phyloP scores from a whole-genome alignment of 2,888 invertebrate genomes.

The Conomelus anceps region DNA sequence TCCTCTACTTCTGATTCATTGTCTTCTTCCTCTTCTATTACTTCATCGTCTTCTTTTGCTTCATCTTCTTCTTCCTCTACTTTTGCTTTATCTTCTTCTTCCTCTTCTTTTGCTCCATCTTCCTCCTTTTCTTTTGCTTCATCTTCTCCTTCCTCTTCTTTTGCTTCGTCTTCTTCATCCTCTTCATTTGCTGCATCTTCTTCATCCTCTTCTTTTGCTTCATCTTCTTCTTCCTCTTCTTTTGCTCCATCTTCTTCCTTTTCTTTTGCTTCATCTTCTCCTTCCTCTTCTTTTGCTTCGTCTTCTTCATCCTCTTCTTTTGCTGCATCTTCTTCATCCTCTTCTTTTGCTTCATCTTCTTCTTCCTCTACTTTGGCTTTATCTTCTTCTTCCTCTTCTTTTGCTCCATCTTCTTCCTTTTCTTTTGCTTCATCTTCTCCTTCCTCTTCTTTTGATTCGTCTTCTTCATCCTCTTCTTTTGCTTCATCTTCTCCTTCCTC shows the following conservation, averaged over 20 bases:
- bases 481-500: not conserved
- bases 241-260: no score
- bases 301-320: not conserved
- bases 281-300: not conserved
- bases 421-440: slow-evolving; percentile 30
- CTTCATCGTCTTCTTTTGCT: not conserved
- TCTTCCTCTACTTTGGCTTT: not conserved
- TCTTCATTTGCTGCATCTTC: no score
- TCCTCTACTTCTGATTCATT: not conserved
- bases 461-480: slow-evolving; percentile 5
- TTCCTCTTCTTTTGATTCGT: slow-evolving; percentile 27
- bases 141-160: not conserved
- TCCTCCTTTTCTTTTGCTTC: not conserved
- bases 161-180: no score
- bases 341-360: not conserved
- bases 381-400: not conserved
- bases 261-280: not conserved
- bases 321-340: not conserved
- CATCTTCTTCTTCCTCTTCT: no score
- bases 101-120: not conserved
- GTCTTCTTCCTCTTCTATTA: not conserved
- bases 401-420: not conserved
- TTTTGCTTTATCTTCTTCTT: not conserved
- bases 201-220: no score
- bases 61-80: not conserved